phyloP scores from a whole-genome alignment of 2,113 vertebrate species.

The Oryzias melastigma region DNA sequence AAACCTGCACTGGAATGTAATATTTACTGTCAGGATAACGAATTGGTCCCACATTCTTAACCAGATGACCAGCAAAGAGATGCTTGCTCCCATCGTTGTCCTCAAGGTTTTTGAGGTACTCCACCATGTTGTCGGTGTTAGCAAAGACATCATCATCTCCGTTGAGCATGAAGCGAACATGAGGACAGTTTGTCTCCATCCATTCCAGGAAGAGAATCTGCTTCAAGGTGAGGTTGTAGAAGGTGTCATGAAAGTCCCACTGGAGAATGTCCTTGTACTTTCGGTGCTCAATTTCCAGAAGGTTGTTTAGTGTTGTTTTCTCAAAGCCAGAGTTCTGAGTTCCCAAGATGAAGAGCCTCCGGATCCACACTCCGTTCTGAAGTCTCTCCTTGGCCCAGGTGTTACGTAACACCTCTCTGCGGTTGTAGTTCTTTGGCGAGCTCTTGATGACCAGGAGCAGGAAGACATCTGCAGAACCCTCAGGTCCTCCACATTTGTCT shows the following conservation, averaged over 20 bases:
- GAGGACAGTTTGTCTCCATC: conserved; percentile 22
- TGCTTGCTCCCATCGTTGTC: conserved; percentile 1
- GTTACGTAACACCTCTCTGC: conserved; percentile 76
- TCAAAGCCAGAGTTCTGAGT: neutral
- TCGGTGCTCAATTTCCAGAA: conserved; percentile 2
- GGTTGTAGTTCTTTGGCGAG: conserved; percentile 73
- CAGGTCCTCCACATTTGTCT: conserved; percentile 14
- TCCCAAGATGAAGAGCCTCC: conserved; percentile 11
- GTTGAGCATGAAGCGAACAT: conserved; percentile 1
- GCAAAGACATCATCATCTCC: conserved; percentile 16
- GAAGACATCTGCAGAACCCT: conserved; percentile 50
- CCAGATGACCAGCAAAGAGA: conserved; percentile 11
- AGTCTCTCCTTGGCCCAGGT: conserved; percentile 81
- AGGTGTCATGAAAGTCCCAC: conserved; percentile 18
- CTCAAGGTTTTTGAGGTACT: conserved; percentile 10
- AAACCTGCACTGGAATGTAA: conserved; percentile 11
- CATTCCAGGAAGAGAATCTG: conserved; percentile 18
- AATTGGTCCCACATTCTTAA: neutral
- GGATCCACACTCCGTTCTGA: conserved; percentile 58
- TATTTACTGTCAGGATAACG: neutral
- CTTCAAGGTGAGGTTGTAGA: conserved; percentile 23
- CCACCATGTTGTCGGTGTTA: conserved; percentile 16
- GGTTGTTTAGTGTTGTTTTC: conserved; percentile 4
- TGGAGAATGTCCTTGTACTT: conserved; percentile 19
- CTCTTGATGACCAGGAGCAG: conserved; percentile 85